Conservation (phyloP, 1,140 invertebrate species). For the Dendroctonus valens region DNA sequence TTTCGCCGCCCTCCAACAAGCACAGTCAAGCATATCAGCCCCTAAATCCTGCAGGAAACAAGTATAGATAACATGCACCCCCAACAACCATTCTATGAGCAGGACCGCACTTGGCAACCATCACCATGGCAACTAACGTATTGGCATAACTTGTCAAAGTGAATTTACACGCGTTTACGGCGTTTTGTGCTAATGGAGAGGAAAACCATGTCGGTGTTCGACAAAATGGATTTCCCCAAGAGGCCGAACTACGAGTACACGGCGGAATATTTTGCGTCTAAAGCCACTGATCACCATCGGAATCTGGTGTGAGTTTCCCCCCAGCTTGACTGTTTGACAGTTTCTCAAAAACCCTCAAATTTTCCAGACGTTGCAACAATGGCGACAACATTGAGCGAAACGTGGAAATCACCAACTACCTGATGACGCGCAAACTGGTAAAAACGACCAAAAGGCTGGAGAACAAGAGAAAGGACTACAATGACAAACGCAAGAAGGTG, state of each 20-base stretch:
- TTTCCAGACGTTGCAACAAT: constrained; percentile 18
- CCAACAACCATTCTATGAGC: no score
- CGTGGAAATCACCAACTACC: constrained; percentile 28
- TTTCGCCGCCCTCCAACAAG: no score
- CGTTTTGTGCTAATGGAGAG: no score
- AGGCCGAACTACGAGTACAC: constrained; percentile 24
- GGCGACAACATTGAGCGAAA: constrained; percentile 29
- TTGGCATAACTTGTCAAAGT: no score
- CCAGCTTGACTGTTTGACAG: no score
- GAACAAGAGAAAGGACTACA: constrained; percentile 9
- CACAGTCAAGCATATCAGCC: no score
- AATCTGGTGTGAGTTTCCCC: constrained; percentile 6
- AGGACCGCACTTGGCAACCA: no score
- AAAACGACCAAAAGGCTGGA: constrained; percentile 26
- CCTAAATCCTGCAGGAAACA: no score
- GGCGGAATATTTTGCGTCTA: constrained; percentile 25
- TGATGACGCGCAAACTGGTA: constrained; percentile 13
- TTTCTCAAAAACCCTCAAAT: constrained; percentile 2
- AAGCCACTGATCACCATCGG: background rate
- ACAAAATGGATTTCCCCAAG: constrained; percentile 27
- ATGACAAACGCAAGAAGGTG: constrained; percentile 19
- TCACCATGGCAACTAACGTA: no score
- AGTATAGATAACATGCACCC: no score
- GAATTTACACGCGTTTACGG: no score
- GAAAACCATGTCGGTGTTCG: constrained; percentile 17